Evolutionary conservation across 37 sponge, comb jelly and placozoan species (phyloP).

Genomic region (Oopsacas minuta): DNA sequence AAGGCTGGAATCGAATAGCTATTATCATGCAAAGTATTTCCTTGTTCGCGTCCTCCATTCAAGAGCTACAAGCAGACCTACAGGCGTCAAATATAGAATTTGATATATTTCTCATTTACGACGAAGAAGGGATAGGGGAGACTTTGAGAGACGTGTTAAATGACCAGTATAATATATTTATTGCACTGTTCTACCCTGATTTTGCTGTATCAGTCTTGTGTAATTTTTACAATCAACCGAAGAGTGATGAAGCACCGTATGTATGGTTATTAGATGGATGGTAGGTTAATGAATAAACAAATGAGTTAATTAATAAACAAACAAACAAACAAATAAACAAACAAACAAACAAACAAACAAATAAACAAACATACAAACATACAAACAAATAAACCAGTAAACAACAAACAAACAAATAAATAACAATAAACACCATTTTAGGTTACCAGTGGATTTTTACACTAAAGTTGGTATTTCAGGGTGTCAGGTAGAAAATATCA

Average conservation of each 20-base stretch:
- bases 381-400: neutral
- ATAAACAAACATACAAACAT: no score
- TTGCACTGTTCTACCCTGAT: neutral
- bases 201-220: neutral
- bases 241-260: neutral
- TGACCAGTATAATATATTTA: neutral
- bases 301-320: no score
- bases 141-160: neutral
- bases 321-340: no score
- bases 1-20: neutral
- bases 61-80: neutral
- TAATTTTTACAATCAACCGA: neutral
- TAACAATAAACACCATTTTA: neutral
- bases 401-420: no score
- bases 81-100: neutral
- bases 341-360: no score
- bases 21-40: neutral
- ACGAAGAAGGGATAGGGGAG: neutral
- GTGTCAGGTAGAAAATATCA: neutral
- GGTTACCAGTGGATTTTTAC: neutral
- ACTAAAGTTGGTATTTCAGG: neutral
- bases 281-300: neutral
- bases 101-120: neutral
- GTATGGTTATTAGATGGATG: conserved; percentile 17
- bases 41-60: neutral